Evolutionary conservation across 2,888 invertebrate species (phyloP).

Genomic region (Augiades crinisus): DNA sequence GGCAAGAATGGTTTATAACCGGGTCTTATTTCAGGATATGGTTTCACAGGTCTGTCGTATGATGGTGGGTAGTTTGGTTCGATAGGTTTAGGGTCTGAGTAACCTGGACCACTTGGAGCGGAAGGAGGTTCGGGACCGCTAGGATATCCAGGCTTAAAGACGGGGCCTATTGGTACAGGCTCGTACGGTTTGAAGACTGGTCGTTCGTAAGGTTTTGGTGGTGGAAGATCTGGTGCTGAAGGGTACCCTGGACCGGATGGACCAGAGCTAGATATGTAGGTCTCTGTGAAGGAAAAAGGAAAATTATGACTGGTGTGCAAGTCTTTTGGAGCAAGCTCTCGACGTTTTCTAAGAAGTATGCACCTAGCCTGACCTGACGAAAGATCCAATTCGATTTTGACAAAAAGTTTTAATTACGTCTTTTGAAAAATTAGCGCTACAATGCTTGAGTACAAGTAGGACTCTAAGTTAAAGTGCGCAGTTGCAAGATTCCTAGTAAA

Average conservation of each 20-base stretch:
- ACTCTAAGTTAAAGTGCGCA: no score
- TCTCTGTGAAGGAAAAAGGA: constrained; percentile 39
- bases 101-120: constrained; percentile 28
- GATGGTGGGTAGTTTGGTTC: constrained; percentile 15
- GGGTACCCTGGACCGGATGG: constrained; percentile 43
- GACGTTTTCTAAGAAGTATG: no score
- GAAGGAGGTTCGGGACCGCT: constrained; percentile 32
- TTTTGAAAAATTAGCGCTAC: no score
- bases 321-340: no score
- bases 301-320: no score
- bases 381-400: no score
- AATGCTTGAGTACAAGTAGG: no score
- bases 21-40: constrained; percentile 26
- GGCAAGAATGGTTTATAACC: constrained; percentile 23
- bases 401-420: no score
- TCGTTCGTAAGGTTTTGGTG: constrained; percentile 27
- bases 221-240: constrained; percentile 29
- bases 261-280: constrained; percentile 47
- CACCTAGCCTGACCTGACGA: no score
- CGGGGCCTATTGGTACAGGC: constrained; percentile 34
- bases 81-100: constrained; percentile 5
- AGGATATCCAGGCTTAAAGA: constrained; percentile 42
- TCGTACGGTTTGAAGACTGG: constrained; percentile 21
- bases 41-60: not conserved
- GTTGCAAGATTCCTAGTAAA: no score